phyloP scores from a whole-genome alignment of 2,888 invertebrate genomes.

The Diarsia dahlii region DNA sequence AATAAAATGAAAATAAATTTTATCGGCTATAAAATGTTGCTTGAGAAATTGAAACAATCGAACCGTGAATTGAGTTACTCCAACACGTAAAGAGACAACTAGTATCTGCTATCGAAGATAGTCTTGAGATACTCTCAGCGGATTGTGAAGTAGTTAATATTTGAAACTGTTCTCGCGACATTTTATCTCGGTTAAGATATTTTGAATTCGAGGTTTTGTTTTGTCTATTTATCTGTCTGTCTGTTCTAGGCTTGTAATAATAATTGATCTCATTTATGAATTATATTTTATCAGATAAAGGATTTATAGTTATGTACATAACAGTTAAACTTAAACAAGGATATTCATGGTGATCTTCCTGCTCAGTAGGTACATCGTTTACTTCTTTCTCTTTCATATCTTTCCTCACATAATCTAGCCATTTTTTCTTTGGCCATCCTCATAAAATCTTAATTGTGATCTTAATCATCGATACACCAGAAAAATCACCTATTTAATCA shows the following conservation, averaged over 20 bases:
- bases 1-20: constrained; percentile 54
- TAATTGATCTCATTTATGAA: no score
- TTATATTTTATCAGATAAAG: background rate
- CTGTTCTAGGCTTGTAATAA: no score
- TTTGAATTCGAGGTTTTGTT: background rate
- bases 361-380: no score
- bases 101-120: constrained; percentile 37
- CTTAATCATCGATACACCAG: no score
- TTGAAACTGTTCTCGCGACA: constrained; percentile 15
- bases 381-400: no score
- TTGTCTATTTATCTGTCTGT: constrained; percentile 1
- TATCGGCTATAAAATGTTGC: constrained; percentile 57
- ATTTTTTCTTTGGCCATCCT: no score
- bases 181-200: constrained; percentile 10
- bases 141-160: constrained; percentile 22
- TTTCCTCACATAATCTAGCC: no score
- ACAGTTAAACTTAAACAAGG: no score
- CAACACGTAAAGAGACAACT: constrained; percentile 34
- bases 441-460: no score
- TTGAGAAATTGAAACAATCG: constrained; percentile 55
- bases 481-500: no score
- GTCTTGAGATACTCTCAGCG: constrained; percentile 25
- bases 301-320: background rate
- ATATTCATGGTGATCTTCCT: no score
- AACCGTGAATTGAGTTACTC: constrained; percentile 57